Evolutionary conservation across 2,797 vertebrate species (phyloP).

Genomic region (Melanotaenia maccullochi): DNA sequence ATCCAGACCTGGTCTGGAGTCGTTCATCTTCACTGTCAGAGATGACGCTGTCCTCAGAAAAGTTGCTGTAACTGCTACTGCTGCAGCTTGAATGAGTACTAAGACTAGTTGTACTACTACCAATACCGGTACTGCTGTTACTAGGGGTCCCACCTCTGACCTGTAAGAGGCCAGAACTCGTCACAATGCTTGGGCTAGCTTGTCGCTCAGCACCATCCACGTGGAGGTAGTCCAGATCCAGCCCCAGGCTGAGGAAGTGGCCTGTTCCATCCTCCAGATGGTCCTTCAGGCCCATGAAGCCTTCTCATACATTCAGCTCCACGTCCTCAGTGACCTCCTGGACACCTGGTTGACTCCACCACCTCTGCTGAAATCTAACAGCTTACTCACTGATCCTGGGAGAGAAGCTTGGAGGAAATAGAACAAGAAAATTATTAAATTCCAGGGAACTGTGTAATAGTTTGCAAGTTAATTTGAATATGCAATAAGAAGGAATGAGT

Average conservation of each 20-base stretch:
- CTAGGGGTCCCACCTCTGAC: conserved; percentile 46
- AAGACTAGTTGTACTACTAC: conserved; percentile 75
- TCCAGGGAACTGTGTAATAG: not conserved
- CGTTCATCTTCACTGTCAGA: conserved; percentile 91
- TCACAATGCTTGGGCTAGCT: conserved; percentile 76
- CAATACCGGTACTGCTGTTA: conserved; percentile 82
- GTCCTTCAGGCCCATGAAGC: conserved; percentile 99
- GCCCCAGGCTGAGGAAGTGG: conserved; percentile 85
- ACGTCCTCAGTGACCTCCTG: conserved; percentile 80
- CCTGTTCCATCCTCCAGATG: conserved; percentile 89
- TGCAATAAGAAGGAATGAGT: not conserved
- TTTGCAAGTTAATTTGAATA: not conserved
- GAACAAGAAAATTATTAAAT: conserved; percentile 18
- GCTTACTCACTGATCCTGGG: conserved; percentile 28
- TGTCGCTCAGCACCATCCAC: conserved; percentile 87
- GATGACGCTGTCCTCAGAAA: conserved; percentile 88
- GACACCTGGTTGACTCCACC: conserved; percentile 82
- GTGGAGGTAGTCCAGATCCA: conserved; percentile 91
- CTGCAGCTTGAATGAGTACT: conserved; percentile 59
- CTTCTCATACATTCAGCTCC: conserved; percentile 89
- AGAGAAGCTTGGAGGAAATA: conserved; percentile 40
- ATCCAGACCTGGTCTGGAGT: conserved; percentile 58
- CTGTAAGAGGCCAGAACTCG: conserved; percentile 81
- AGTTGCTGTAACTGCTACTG: conserved; percentile 70
- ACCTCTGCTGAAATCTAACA: conserved; percentile 68